phyloP scores from a whole-genome alignment of 2,888 invertebrate genomes.

The Pammene fasciana region DNA sequence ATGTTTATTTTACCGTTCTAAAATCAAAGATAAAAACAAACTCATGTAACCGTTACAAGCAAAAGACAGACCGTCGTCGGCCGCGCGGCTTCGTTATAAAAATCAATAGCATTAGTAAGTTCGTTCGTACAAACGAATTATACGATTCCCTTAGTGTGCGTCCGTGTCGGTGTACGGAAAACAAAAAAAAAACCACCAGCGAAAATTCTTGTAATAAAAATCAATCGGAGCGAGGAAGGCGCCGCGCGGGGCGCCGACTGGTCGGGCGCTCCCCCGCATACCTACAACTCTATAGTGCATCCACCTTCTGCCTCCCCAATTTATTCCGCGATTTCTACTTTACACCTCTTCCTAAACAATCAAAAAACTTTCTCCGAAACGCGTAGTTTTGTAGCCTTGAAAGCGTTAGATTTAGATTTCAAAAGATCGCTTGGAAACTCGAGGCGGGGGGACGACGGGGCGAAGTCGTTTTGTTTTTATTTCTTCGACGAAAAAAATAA shows the following conservation, averaged over 20 bases:
- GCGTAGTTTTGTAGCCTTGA: slow-evolving; percentile 15
- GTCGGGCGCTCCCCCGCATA: slow-evolving; percentile 69
- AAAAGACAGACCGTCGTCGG: slow-evolving; percentile 48
- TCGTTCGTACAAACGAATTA: slow-evolving; percentile 82
- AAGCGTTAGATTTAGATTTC: slow-evolving; percentile 10
- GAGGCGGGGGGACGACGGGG: slow-evolving; percentile 55
- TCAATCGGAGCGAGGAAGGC: slow-evolving; percentile 83
- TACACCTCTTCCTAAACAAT: slow-evolving; percentile 45
- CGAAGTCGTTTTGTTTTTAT: slow-evolving; percentile 82
- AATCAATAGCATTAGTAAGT: slow-evolving; percentile 83
- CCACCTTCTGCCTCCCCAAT: slow-evolving; percentile 58
- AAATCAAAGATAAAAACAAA: slow-evolving; percentile 9
- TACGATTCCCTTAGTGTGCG: slow-evolving; percentile 79
- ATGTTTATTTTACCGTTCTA: slow-evolving; percentile 6
- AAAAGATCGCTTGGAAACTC: slow-evolving; percentile 34
- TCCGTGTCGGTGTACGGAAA: slow-evolving; percentile 74
- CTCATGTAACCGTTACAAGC: slow-evolving; percentile 8
- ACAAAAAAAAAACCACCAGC: slow-evolving; percentile 79
- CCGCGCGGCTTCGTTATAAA: slow-evolving; percentile 75
- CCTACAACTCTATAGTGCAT: slow-evolving; percentile 67
- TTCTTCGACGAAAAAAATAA: slow-evolving; percentile 80
- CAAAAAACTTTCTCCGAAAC: slow-evolving; percentile 45
- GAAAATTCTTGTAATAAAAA: slow-evolving; percentile 84
- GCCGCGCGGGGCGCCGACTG: slow-evolving; percentile 78
- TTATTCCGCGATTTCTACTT: slow-evolving; percentile 45